phyloP scores from a whole-genome alignment of 1,140 invertebrate genomes.

The Latrodectus geometricus region DNA sequence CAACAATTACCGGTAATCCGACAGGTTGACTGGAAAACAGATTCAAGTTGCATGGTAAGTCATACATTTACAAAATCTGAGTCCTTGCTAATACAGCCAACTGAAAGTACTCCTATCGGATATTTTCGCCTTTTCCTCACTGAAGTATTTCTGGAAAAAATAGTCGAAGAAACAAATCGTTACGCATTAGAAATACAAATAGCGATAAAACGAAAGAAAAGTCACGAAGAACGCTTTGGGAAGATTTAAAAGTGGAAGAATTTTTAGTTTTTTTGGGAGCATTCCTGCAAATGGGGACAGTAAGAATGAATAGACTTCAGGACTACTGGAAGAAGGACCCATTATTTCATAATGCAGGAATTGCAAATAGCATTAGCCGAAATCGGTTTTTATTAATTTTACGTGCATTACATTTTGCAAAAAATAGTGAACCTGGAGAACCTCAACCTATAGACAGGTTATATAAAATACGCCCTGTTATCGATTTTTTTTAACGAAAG shows the following conservation, averaged over 20 bases:
- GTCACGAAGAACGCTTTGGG: constrained; percentile 32
- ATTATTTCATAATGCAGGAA: constrained; percentile 22
- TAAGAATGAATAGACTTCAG: constrained; percentile 38
- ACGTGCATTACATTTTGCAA: constrained; percentile 29
- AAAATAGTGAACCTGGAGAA: constrained; percentile 29
- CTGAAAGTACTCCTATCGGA: constrained; percentile 8
- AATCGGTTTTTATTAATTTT: constrained; percentile 45
- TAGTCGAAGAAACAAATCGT: constrained; percentile 29
- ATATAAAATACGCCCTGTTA: constrained; percentile 5
- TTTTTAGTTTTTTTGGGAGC: constrained; percentile 21
- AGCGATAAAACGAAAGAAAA: constrained; percentile 21
- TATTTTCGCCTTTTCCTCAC: constrained; percentile 38
- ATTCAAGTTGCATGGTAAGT: constrained; percentile 17
- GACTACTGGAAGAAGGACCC: constrained; percentile 37
- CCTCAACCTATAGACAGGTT: constrained; percentile 14
- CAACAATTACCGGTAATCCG: neutral
- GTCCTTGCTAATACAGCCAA: constrained; percentile 16
- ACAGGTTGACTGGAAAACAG: neutral
- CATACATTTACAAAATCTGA: constrained; percentile 16
- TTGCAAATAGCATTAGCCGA: constrained; percentile 28
- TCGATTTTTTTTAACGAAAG: constrained; percentile 24
- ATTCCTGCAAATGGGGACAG: constrained; percentile 27
- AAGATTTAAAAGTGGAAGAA: constrained; percentile 22
- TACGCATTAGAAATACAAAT: constrained; percentile 13
- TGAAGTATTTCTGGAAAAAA: constrained; percentile 17